phyloP scores from a whole-genome alignment of 2,797 vertebrate genomes.

The Aselliscus stoliczkanus region DNA sequence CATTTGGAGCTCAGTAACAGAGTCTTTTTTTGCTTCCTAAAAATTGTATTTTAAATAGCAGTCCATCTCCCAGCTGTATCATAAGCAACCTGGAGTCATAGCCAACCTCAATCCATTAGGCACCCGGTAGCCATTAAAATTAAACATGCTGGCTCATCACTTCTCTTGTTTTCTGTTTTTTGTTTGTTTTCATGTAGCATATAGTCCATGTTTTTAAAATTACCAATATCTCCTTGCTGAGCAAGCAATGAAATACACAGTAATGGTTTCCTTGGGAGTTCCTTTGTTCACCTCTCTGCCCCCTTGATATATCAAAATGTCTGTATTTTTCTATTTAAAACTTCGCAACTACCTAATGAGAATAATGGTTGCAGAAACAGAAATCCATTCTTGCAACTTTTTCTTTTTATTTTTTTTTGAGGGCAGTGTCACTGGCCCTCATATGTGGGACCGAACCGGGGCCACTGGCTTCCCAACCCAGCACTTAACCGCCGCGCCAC shows the following conservation, averaged over 20 bases:
- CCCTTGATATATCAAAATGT: background rate
- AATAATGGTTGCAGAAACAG: background rate
- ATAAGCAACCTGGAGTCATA: background rate
- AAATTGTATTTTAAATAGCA: slow-evolving; percentile 7
- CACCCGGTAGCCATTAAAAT: background rate
- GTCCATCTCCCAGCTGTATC: background rate
- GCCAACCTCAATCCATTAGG: background rate
- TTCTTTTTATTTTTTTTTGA: too few species aligned
- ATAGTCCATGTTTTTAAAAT: background rate
- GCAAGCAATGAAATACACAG: background rate
- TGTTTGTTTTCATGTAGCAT: background rate
- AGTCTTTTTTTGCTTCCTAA: background rate
- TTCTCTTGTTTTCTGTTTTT: background rate
- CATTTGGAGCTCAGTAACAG: background rate
- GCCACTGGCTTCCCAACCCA: too few species aligned
- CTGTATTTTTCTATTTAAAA: slow-evolving; percentile 9
- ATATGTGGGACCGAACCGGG: too few species aligned
- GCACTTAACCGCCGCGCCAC: too few species aligned
- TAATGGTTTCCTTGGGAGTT: background rate
- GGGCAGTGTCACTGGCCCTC: too few species aligned
- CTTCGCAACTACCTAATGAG: background rate
- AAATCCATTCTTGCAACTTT: background rate
- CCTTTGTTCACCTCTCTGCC: too few species aligned
- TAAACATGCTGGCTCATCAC: background rate
- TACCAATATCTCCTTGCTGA: background rate